Conservation (phyloP, 2,113 vertebrate species). For the Ammodytes marinus region DNA sequence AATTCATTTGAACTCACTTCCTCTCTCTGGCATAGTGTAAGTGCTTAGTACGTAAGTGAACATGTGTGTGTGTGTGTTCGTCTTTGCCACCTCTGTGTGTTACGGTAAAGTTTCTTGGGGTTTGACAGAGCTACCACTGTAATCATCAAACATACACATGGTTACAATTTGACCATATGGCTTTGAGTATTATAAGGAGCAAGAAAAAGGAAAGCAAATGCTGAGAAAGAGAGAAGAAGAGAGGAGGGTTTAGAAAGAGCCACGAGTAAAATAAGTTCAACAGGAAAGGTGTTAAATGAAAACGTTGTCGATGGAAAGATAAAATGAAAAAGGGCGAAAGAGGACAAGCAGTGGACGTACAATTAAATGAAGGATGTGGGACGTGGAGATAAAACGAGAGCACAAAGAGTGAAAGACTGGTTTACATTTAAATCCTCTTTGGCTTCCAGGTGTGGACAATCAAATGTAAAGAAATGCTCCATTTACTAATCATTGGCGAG, state of each 20-base stretch:
- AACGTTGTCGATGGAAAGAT: slow-evolving; percentile 3
- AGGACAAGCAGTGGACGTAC: not conserved
- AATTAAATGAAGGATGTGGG: not conserved
- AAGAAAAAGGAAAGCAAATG: slow-evolving; percentile 31
- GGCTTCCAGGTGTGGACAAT: not conserved
- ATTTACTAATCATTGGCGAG: slow-evolving; percentile 1
- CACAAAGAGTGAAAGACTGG: not conserved
- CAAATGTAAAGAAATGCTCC: not conserved
- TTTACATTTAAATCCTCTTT: slow-evolving; percentile 4
- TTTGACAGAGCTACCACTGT: slow-evolving; percentile 71
- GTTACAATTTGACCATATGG: slow-evolving; percentile 70
- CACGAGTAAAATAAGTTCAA: not conserved
- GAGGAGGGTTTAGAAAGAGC: not conserved
- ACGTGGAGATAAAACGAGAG: not conserved
- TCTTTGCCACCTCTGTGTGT: slow-evolving; percentile 40
- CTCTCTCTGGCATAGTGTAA: slow-evolving; percentile 24
- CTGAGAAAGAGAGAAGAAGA: slow-evolving; percentile 33
- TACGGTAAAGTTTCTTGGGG: slow-evolving; percentile 52
- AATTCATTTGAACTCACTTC: slow-evolving; percentile 37
- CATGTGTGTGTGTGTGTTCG: slow-evolving; percentile 9
- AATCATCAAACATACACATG: slow-evolving; percentile 75
- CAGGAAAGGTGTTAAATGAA: slow-evolving; percentile 1
- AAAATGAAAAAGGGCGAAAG: not conserved
- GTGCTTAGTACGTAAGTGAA: not conserved
- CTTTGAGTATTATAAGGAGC: slow-evolving; percentile 49